phyloP scores from a whole-genome alignment of 1,140 invertebrate species.

The Lepidostoma basale region DNA sequence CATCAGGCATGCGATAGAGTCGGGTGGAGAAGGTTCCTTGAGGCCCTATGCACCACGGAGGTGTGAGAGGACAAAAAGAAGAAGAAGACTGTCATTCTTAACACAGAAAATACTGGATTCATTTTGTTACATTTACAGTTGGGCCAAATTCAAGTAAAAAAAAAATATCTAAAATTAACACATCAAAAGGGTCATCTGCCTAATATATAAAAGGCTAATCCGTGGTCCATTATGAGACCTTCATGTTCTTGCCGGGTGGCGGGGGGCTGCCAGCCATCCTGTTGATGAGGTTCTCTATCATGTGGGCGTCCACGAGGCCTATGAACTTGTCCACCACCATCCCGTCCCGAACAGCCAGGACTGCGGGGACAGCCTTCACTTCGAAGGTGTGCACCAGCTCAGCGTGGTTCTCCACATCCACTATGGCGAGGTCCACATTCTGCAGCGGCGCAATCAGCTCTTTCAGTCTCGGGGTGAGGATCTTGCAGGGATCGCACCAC shows the following conservation, averaged over 20 bases:
- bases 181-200: background rate
- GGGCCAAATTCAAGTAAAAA: too few relatives aligned
- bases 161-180: background rate
- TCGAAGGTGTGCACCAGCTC: constrained; percentile 69
- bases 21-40: too few relatives aligned
- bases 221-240: constrained; percentile 34
- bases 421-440: constrained; percentile 84
- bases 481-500: constrained; percentile 96
- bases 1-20: too few relatives aligned
- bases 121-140: too few relatives aligned
- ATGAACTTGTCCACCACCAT: constrained; percentile 91
- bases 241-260: constrained; percentile 47
- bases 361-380: constrained; percentile 90
- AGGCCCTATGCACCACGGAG: too few relatives aligned
- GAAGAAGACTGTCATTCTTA: too few relatives aligned
- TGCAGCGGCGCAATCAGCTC: constrained; percentile 77
- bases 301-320: constrained; percentile 83
- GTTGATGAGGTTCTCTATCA: constrained; percentile 82
- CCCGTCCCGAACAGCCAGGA: constrained; percentile 87
- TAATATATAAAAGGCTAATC: too few relatives aligned
- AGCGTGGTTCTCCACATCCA: constrained; percentile 90
- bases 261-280: constrained; percentile 65
- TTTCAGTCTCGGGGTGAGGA: constrained; percentile 89
- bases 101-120: too few relatives aligned
- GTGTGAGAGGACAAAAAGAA: too few relatives aligned